Conservation (phyloP, 2,888 invertebrate species). For the Glaucopsyche alexis region DNA sequence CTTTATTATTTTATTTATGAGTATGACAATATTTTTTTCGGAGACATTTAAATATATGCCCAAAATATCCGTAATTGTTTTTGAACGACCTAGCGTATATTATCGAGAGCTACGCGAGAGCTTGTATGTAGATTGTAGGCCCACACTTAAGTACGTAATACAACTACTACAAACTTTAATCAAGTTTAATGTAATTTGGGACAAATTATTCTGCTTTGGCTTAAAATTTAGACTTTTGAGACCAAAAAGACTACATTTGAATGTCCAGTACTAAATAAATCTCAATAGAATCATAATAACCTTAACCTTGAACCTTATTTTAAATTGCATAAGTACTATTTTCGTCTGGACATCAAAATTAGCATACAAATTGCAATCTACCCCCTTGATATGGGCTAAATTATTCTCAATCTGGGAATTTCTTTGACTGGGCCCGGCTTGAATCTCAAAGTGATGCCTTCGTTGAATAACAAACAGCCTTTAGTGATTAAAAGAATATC, state of each 20-base stretch:
- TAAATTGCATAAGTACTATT: not conserved
- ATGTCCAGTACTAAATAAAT: not conserved
- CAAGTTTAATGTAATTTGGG: too few relatives aligned
- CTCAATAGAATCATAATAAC: not conserved
- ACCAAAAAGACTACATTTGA: not conserved
- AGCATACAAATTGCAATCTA: conserved; percentile 39
- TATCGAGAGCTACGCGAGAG: too few relatives aligned
- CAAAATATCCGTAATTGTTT: too few relatives aligned
- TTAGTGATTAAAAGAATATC: conserved; percentile 14
- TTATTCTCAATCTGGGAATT: conserved; percentile 40
- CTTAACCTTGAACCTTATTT: not conserved
- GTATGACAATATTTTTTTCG: too few relatives aligned
- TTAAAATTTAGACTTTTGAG: too few relatives aligned
- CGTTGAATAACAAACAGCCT: conserved; percentile 32
- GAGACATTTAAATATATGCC: too few relatives aligned
- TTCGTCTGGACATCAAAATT: conserved; percentile 31
- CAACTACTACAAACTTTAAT: too few relatives aligned
- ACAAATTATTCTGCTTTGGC: too few relatives aligned
- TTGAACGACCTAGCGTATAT: too few relatives aligned
- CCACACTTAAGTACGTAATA: too few relatives aligned
- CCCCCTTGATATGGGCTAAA: conserved; percentile 34
- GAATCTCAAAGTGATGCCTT: conserved; percentile 37
- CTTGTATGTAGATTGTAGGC: too few relatives aligned
- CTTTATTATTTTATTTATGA: too few relatives aligned
- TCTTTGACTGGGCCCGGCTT: conserved; percentile 37